Evolutionary conservation across 1,140 invertebrate species (phyloP).

Genomic region (Hestina assimilis): DNA sequence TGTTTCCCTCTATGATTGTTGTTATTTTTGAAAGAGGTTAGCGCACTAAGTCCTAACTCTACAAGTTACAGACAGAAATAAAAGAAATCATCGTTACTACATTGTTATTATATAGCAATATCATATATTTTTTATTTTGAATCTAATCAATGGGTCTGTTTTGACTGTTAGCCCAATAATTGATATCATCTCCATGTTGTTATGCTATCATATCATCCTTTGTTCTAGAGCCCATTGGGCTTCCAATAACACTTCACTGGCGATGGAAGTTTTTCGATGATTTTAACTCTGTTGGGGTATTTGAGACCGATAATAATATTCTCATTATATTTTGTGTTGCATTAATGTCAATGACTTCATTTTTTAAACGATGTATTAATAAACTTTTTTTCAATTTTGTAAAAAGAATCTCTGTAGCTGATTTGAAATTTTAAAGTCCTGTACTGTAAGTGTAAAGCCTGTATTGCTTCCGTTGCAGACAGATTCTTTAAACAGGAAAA

Average conservation of each 20-base stretch:
- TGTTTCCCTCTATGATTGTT: no score
- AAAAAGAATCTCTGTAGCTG: no score
- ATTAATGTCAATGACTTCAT: no score
- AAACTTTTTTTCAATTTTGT: no score
- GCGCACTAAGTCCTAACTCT: not conserved
- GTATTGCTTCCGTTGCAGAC: no score
- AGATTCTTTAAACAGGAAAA: no score
- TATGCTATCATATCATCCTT: slow-evolving; percentile 61
- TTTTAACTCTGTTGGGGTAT: not conserved
- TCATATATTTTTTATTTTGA: slow-evolving; percentile 46
- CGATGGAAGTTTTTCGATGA: not conserved
- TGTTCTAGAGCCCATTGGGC: slow-evolving; percentile 44
- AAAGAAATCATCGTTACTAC: not conserved
- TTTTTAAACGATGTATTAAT: no score
- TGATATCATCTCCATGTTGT: slow-evolving; percentile 51
- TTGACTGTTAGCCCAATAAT: slow-evolving; percentile 48
- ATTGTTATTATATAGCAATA: slow-evolving; percentile 15
- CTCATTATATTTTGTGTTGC: no score
- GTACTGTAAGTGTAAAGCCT: no score
- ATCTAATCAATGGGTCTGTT: slow-evolving; percentile 57
- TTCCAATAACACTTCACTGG: slow-evolving; percentile 30
- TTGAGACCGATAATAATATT: not conserved
- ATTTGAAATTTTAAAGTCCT: no score
- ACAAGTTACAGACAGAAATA: not conserved
- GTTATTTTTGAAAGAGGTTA: no score